Evolutionary conservation across 2,797 vertebrate genomes (phyloP).

Genomic region (Anas acuta): DNA sequence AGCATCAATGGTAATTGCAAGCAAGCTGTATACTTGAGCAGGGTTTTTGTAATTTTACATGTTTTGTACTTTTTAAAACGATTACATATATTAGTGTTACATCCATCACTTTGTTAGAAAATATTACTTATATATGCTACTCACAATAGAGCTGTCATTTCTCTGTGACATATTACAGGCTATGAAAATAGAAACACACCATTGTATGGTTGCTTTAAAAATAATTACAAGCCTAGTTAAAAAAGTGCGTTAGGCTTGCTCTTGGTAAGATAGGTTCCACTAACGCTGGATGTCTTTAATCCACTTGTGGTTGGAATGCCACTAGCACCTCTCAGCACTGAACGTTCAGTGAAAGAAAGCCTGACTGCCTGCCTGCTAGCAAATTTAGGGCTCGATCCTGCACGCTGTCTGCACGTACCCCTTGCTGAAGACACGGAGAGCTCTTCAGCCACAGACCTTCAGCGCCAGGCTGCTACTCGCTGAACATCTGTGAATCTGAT

Average conservation of each 20-base stretch:
- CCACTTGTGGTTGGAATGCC: not conserved
- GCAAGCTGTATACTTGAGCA: conserved; percentile 60
- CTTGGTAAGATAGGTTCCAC: not conserved
- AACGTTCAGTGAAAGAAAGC: accelerated
- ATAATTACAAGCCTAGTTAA: not conserved
- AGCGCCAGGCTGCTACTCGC: not conserved
- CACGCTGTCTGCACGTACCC: not conserved
- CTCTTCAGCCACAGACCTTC: not conserved
- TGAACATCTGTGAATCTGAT: not conserved
- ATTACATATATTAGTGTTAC: conserved; percentile 20
- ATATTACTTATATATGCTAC: not conserved
- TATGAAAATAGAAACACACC: conserved; percentile 51
- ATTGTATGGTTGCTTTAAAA: not conserved
- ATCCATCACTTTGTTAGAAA: conserved; percentile 57
- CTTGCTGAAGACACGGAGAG: not conserved
- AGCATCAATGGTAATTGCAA: conserved; percentile 49
- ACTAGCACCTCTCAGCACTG: not conserved
- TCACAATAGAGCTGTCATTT: conserved; percentile 17
- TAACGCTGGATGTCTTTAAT: not conserved
- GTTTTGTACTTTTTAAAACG: conserved; percentile 52
- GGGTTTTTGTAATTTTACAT: conserved; percentile 8
- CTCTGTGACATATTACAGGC: not conserved
- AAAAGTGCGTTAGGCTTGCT: not conserved
- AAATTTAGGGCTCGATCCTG: not conserved
- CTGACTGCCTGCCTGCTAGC: not conserved